Evolutionary conservation across 2,113 vertebrate genomes (phyloP), one percentile per base, ranked within the genome.

Genomic region (Sinocyclocheilus rhinocerous): DNA sequence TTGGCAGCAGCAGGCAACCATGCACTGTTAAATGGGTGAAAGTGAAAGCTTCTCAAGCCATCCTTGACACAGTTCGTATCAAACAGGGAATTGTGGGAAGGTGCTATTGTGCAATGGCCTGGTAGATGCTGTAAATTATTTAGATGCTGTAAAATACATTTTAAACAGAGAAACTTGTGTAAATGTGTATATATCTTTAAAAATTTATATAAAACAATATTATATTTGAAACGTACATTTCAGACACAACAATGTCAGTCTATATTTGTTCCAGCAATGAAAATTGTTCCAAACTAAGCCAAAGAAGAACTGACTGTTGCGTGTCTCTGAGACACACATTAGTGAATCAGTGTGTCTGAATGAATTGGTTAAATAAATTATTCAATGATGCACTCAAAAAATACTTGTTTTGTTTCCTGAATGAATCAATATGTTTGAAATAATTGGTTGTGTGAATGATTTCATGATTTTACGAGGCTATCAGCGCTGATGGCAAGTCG

Each of bases 1-100:
- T 73, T 36, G 82, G 67, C 67, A 73, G 48, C 29, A 29, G 82
- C 18, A 59, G 69, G 65, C 26, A 12, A 36, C 18, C 45, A 15
- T n/a, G 69, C 73, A 39, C 22, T 52, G 81, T 69, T 69, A 83
- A 75, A 24, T 42, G 50, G 48, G 48, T n/a, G 18, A 72, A 59
- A 75, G 82, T 39, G 22, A 84, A 84, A 26, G 4, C 8, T 50
- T 83, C 11, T 52, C 39, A 61, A 76, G 36, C 18, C n/a, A 84
- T 73, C 50, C 29, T 73, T 55, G 69, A 36, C 18, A 79, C 16
- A 39, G 15, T 76, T 75, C 26, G 65, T 33, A 59, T 48, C 36
- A 45, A 45, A 50, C 7, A 57, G 36, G 33, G n/a, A 59, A 57
- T 16, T 59, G 67, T 73, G 48, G 65, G 67, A 83, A 84, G 33